phyloP scores from a whole-genome alignment of 64 coral and sea anemone species.

The Montipora cactus region DNA sequence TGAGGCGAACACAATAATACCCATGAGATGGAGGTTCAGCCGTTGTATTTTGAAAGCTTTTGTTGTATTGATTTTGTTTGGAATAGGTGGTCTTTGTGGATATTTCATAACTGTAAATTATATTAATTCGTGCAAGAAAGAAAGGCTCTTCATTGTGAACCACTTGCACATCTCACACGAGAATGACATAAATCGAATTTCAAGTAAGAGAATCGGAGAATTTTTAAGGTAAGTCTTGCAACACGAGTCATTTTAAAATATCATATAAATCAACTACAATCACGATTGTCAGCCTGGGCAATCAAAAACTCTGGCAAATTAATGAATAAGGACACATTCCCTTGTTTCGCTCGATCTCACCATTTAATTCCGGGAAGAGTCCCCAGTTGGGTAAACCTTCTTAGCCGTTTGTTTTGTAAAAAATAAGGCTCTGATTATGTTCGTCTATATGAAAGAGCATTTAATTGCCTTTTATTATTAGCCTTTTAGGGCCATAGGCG shows the following conservation, averaged over 20 bases:
- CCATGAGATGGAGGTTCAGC: constrained; percentile 5
- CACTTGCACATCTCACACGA: not conserved
- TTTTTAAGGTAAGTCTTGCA: constrained; percentile 18
- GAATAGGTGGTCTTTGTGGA: constrained; percentile 14
- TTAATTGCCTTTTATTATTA: no score
- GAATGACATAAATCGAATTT: not conserved
- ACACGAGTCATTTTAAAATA: not conserved
- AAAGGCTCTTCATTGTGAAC: not conserved
- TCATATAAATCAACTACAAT: not conserved
- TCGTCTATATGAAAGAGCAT: no score
- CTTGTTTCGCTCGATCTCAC: no score
- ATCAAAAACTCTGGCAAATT: no score
- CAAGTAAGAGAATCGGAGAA: not conserved
- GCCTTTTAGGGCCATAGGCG: no score
- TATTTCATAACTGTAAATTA: constrained; percentile 8
- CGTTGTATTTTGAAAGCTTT: constrained; percentile 9
- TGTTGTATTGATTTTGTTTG: not conserved
- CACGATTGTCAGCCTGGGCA: no score
- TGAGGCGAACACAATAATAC: constrained; percentile 13
- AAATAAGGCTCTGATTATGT: no score
- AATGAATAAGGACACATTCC: no score
- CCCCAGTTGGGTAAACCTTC: no score
- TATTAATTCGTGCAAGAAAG: not conserved
- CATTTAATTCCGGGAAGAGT: no score
- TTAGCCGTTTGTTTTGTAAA: no score